phyloP scores from a whole-genome alignment of 64 coral and sea anemone genomes.

The Pocillopora damicornis region DNA sequence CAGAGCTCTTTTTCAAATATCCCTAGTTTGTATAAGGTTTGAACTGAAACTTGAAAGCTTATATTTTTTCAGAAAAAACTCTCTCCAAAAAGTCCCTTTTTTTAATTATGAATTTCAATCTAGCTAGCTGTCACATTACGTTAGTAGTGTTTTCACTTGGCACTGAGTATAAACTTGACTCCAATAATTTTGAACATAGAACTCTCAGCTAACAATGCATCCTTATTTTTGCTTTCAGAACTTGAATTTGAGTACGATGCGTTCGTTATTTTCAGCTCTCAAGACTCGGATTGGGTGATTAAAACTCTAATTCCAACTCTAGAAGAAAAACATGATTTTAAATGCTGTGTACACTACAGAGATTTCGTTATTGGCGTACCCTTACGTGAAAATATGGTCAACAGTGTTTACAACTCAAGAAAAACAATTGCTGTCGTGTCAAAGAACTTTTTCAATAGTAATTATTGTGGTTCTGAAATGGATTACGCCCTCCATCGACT shows the following conservation, averaged over 20 bases:
- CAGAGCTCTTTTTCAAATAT: no score
- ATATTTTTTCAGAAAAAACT: no score
- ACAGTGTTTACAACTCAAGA: constrained; percentile 21
- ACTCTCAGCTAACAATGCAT: no score
- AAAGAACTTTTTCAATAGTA: neutral
- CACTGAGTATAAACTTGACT: no score
- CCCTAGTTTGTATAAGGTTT: no score
- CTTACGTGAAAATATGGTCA: neutral
- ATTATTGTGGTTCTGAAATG: constrained; percentile 14
- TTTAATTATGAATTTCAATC: no score
- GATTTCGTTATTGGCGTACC: constrained; percentile 6
- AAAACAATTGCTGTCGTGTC: constrained; percentile 14
- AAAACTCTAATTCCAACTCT: neutral
- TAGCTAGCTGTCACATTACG: no score
- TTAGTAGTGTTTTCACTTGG: no score
- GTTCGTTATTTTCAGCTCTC: neutral
- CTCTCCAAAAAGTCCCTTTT: no score
- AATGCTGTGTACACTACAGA: neutral
- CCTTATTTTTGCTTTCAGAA: no score
- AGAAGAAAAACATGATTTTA: neutral
- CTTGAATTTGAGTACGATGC: neutral
- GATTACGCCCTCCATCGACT: neutral
- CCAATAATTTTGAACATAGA: no score
- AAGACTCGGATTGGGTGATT: neutral
- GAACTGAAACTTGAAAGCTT: no score